A percentile compares a stretch with the other conserved stretches of the same genome.
phyloP scores from a whole-genome alignment of 2,113 vertebrate species.

The Sialia sialis region DNA sequence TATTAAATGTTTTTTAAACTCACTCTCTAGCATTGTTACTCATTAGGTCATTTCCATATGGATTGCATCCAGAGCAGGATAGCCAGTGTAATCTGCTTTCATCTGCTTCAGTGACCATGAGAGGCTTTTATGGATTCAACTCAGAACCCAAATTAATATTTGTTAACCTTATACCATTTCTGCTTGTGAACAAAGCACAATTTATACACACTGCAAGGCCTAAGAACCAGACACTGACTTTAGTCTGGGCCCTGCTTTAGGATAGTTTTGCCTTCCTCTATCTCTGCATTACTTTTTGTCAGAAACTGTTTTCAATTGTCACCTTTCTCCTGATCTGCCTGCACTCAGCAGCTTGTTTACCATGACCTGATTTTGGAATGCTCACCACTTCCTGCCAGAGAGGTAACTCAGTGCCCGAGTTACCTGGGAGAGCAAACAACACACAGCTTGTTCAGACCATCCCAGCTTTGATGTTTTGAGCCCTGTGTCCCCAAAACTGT shows the following conservation, averaged over 20 bases:
- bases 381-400: neutral
- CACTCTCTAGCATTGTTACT: neutral
- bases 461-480: neutral
- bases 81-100: neutral
- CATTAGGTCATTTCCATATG: neutral
- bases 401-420: neutral
- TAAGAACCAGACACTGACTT: neutral
- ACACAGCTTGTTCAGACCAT: neutral
- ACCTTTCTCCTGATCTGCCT: neutral
- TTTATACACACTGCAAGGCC: neutral
- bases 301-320: neutral
- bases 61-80: neutral
- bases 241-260: neutral
- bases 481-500: neutral
- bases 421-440: neutral
- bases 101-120: neutral
- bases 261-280: neutral
- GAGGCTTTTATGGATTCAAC: neutral
- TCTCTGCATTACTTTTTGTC: neutral
- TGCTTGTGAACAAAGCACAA: neutral
- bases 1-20: neutral
- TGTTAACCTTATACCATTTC: neutral
- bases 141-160: neutral
- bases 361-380: neutral
- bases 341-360: neutral